phyloP scores from a whole-genome alignment of 2,888 invertebrate species.

The Macrosiphum euphorbiae region DNA sequence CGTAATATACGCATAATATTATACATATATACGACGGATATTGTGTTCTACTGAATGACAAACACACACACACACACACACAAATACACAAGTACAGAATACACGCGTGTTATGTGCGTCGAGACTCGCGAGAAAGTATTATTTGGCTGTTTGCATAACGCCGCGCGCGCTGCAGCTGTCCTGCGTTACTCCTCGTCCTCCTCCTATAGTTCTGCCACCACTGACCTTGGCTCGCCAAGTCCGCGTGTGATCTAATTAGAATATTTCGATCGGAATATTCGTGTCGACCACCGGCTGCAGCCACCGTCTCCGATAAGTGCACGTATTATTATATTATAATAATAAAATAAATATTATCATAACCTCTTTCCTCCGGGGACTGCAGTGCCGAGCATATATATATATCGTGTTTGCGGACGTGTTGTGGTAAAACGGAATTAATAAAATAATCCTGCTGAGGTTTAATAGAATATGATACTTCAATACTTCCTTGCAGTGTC shows the following conservation, averaged over 20 bases:
- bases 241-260: constrained; percentile 53
- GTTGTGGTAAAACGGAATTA: not conserved
- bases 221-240: constrained; percentile 43
- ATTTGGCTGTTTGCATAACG: constrained; percentile 57
- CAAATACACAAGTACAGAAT: not conserved
- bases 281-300: constrained; percentile 32
- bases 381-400: not conserved
- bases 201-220: not conserved
- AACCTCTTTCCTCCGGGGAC: constrained; percentile 3
- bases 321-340: not conserved
- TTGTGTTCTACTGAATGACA: not conserved
- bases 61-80: not conserved
- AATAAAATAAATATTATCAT: not conserved
- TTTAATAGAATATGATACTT: not conserved
- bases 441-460: not conserved
- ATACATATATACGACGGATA: not conserved
- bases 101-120: not conserved
- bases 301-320: not conserved
- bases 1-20: not conserved
- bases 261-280: constrained; percentile 48
- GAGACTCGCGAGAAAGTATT: constrained; percentile 40
- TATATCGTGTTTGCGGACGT: not conserved
- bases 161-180: not conserved
- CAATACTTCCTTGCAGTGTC: too few relatives aligned
- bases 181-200: constrained; percentile 7